These are phyloP conservation scores for Anomalospiza imberbis DNA, from an alignment of 2,797 vertebrate species.

Conservation along the genomic window DNA sequence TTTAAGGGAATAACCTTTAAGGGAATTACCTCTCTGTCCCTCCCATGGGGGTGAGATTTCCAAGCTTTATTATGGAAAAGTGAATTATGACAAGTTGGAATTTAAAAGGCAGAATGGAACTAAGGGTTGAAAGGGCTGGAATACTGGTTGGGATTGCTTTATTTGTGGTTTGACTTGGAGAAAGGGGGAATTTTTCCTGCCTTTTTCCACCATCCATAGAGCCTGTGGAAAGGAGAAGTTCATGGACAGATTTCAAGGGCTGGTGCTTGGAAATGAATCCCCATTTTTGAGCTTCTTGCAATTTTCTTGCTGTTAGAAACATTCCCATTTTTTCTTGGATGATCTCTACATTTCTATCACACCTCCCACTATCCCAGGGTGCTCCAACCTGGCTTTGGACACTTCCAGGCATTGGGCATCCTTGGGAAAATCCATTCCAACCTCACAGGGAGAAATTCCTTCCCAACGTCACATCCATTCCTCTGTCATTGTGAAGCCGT, in stretches of 20 bases:
- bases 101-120: neutral
- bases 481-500: neutral
- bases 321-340: neutral
- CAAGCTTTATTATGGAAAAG: neutral
- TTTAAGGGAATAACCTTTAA: neutral
- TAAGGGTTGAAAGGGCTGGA: neutral
- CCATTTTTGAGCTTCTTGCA: neutral
- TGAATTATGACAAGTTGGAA: rapidly evolving
- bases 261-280: neutral
- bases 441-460: neutral
- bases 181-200: neutral
- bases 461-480: neutral
- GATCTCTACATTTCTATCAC: rapidly evolving
- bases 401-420: neutral
- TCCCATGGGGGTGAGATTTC: neutral
- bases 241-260: rapidly evolving
- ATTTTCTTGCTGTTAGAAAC: neutral
- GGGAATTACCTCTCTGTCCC: neutral
- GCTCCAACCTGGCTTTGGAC: neutral
- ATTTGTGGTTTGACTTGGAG: neutral
- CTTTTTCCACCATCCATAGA: rapidly evolving
- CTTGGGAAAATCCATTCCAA: neutral
- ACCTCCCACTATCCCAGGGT: neutral
- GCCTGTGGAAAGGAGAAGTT: neutral
- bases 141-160: neutral